Evolutionary conservation across 2,113 vertebrate species (phyloP).

Genomic region (Pitta sordida): DNA sequence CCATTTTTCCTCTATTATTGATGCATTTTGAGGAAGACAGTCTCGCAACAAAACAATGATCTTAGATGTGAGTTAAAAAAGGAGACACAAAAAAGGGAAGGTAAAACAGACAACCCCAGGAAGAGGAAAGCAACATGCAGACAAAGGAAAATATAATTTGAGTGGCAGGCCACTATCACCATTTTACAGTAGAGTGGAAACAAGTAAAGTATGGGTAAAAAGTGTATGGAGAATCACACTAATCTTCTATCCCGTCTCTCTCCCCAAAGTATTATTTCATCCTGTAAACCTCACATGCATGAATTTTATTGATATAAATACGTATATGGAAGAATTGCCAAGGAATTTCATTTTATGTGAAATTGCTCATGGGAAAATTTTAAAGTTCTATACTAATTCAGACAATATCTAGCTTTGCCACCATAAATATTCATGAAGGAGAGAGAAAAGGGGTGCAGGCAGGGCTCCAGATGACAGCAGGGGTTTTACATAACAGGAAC

Average conservation of each 20-base stretch:
- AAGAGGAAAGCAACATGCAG: not conserved
- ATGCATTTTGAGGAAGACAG: not conserved
- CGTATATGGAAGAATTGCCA: not conserved
- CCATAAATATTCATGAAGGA: not conserved
- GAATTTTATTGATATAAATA: not conserved
- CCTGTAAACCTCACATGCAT: not conserved
- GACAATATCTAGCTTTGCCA: not conserved
- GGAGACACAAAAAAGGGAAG: not conserved
- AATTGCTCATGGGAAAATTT: not conserved
- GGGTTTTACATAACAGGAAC: not conserved
- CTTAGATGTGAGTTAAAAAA: not conserved
- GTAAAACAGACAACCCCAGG: not conserved
- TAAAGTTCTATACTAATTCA: not conserved
- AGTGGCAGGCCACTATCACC: not conserved
- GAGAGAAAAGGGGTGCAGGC: not conserved
- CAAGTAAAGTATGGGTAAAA: not conserved
- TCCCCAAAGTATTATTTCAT: not conserved
- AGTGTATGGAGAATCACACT: not conserved
- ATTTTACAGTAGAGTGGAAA: not conserved
- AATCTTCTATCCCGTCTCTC: not conserved
- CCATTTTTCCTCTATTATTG: not conserved
- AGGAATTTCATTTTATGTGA: not conserved
- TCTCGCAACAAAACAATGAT: rapidly evolving
- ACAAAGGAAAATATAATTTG: not conserved
- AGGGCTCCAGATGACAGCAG: not conserved